phyloP scores from a whole-genome alignment of 1,140 invertebrate genomes.

The Anoplophora glabripennis region DNA sequence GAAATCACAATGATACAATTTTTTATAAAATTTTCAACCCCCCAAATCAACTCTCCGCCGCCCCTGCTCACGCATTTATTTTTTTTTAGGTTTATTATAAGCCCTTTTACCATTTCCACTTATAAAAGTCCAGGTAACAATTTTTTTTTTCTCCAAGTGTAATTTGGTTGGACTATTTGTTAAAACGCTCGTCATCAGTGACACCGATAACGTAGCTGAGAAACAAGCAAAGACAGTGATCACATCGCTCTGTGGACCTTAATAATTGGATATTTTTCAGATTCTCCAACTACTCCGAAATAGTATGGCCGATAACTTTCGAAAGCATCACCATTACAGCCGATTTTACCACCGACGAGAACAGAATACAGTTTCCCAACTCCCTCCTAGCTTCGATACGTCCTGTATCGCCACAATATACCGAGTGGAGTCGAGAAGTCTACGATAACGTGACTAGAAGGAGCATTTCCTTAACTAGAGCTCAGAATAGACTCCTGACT shows the following conservation, averaged over 20 bases:
- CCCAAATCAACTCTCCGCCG: no score
- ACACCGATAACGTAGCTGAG: no score
- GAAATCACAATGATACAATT: no score
- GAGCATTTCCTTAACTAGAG: conserved; percentile 16
- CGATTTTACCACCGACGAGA: conserved; percentile 18
- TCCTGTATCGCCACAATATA: conserved; percentile 19
- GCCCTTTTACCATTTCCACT: no score
- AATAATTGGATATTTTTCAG: conserved; percentile 13
- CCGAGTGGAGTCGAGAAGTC: conserved; percentile 20
- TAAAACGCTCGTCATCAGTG: no score
- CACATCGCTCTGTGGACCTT: background rate
- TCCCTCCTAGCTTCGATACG: conserved; percentile 30
- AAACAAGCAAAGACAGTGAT: no score
- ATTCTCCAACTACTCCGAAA: conserved; percentile 28
- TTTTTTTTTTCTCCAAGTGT: no score
- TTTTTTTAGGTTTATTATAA: no score
- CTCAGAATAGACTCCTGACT: conserved; percentile 28
- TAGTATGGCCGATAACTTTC: conserved; percentile 33
- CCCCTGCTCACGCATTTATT: no score
- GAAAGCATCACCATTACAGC: conserved; percentile 22
- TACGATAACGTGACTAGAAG: conserved; percentile 6
- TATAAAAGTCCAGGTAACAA: no score
- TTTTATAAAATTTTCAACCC: no score
- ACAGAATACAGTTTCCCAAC: conserved; percentile 29
- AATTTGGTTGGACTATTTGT: no score